Conservation (phyloP, 2,797 vertebrate genomes). For the Smutsia temminckii region DNA sequence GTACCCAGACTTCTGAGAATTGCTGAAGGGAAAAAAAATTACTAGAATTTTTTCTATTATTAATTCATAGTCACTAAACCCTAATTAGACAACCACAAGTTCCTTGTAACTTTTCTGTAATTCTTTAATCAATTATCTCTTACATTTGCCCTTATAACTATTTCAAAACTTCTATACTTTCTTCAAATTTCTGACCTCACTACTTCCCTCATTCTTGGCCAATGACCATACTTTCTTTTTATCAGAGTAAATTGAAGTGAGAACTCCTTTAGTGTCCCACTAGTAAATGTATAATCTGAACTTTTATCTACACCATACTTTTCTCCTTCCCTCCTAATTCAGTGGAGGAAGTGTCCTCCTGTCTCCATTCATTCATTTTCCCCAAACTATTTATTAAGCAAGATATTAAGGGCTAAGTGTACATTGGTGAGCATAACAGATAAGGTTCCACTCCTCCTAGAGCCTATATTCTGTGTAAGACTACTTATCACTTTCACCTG, state of each 20-base stretch:
- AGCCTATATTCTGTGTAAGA: not conserved
- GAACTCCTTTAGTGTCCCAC: not conserved
- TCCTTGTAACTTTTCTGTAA: not conserved
- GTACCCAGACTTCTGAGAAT: not conserved
- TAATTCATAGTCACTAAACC: not conserved
- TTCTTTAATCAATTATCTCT: slow-evolving; percentile 1
- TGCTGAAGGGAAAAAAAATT: not conserved
- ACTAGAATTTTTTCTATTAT: not conserved
- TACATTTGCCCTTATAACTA: not conserved
- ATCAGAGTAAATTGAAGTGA: not conserved
- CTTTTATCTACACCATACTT: not conserved
- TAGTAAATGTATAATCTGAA: not conserved
- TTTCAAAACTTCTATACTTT: slow-evolving; percentile 12
- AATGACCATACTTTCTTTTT: not conserved
- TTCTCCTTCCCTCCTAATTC: not conserved
- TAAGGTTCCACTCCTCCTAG: not conserved
- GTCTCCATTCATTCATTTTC: not conserved
- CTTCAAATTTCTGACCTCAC: not conserved
- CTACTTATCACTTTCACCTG: not conserved
- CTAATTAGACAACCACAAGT: not conserved
- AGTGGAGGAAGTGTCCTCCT: not conserved
- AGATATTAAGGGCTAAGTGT: not conserved
- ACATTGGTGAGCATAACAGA: not conserved
- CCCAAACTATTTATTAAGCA: not conserved
- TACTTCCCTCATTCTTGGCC: not conserved